Evolutionary conservation across 1,140 invertebrate species (phyloP).

Genomic region (Hyles euphorbiae): DNA sequence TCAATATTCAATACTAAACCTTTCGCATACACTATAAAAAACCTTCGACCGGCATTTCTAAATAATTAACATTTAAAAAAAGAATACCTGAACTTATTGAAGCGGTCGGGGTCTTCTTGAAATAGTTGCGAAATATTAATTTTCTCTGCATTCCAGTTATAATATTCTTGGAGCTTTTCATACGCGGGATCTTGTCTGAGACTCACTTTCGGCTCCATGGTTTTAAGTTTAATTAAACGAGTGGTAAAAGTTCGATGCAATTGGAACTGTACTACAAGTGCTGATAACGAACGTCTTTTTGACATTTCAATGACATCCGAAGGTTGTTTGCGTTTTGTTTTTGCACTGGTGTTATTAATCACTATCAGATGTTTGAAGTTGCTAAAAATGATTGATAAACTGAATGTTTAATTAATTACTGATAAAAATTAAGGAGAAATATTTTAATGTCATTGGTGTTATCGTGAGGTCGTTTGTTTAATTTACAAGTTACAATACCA

Average conservation of each 20-base stretch:
- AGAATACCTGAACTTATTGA: conserved; percentile 87
- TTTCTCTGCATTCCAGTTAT: conserved; percentile 79
- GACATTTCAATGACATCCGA: conserved; percentile 69
- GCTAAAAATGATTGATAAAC: background rate
- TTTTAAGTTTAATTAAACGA: conserved; percentile 35
- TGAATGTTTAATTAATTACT: too few relatives aligned
- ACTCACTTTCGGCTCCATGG: conserved; percentile 64
- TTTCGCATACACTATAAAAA: too few relatives aligned
- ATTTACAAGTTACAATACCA: too few relatives aligned
- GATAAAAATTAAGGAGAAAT: too few relatives aligned
- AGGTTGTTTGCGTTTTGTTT: conserved; percentile 65
- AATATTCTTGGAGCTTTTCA: conserved; percentile 84
- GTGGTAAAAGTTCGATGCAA: conserved; percentile 24
- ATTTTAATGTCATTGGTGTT: too few relatives aligned
- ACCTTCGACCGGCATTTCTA: too few relatives aligned
- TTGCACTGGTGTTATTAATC: conserved; percentile 7
- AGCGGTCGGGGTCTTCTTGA: conserved; percentile 83
- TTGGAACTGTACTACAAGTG: conserved; percentile 40
- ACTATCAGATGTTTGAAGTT: too few relatives aligned
- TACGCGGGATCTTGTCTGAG: conserved; percentile 82
- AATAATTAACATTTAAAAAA: background rate
- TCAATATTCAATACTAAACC: too few relatives aligned
- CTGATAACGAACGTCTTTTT: conserved; percentile 63
- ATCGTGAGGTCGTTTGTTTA: too few relatives aligned
- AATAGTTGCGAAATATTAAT: conserved; percentile 88